Conservation (phyloP, 2,888 invertebrate genomes). For the Autographa gamma region DNA sequence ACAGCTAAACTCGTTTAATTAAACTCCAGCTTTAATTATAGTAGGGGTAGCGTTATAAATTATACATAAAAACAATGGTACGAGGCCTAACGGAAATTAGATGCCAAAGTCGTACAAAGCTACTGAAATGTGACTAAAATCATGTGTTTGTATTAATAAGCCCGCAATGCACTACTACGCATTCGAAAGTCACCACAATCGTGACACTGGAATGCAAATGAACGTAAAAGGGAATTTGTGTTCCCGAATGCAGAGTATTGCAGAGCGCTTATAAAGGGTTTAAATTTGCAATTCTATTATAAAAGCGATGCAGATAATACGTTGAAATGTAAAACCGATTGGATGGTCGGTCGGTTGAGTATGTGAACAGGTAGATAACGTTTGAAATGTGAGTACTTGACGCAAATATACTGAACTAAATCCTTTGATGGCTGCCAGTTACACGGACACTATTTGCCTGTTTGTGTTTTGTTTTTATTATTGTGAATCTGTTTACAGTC, state of each 20-base stretch:
- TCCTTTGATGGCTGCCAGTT: conserved; percentile 21
- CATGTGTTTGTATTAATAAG: conserved; percentile 58
- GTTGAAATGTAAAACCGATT: conserved; percentile 80
- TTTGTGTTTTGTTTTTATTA: conserved; percentile 11
- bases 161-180: conserved; percentile 63
- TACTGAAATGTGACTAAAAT: conserved; percentile 9
- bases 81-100: conserved; percentile 38
- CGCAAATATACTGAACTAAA: conserved; percentile 48
- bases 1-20: conserved; percentile 49
- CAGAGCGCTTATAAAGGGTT: conserved; percentile 87
- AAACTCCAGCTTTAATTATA: conserved; percentile 56
- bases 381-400: conserved; percentile 45
- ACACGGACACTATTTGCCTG: background rate
- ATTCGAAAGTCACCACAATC: conserved; percentile 80
- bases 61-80: conserved; percentile 52
- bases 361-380: conserved; percentile 60
- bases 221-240: conserved; percentile 88
- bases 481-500: background rate
- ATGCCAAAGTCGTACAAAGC: conserved; percentile 14
- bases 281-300: conserved; percentile 88
- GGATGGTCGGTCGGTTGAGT: conserved; percentile 71
- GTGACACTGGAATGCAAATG: conserved; percentile 84
- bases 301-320: conserved; percentile 83
- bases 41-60: conserved; percentile 48
- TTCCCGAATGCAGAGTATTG: conserved; percentile 85